A percentile compares a stretch with the other conserved stretches of the same genome.
These are phyloP conservation scores for Nannobrachium achirus DNA, from an alignment of 2,113 vertebrate genomes.

Conservation along the genomic window DNA sequence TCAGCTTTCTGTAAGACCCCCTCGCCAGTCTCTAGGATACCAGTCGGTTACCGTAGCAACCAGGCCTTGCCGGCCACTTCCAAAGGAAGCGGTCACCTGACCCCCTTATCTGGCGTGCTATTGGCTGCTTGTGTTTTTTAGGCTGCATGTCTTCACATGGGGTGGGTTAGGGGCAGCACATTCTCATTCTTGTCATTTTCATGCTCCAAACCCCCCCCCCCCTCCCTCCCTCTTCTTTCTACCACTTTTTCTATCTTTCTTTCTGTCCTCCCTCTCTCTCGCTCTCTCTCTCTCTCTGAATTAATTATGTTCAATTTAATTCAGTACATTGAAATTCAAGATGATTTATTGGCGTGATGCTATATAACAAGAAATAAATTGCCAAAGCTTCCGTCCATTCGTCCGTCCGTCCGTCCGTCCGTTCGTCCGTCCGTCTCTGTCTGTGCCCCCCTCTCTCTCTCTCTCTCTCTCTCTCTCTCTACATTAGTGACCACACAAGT, in stretches of 20 bases:
- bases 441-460: no score
- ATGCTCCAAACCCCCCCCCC: neutral
- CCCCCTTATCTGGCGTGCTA: constrained; percentile 33
- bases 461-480: no score
- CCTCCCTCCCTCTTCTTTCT: neutral
- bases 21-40: constrained; percentile 72
- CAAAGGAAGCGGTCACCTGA: constrained; percentile 56
- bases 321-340: no score
- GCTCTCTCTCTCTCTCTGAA: neutral
- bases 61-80: constrained; percentile 53
- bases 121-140: constrained; percentile 57
- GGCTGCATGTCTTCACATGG: constrained; percentile 31
- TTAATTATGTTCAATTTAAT: no score
- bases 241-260: neutral
- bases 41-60: constrained; percentile 72
- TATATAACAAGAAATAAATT: no score
- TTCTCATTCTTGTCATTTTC: constrained; percentile 33
- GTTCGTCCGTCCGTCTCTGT: no score
- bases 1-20: constrained; percentile 58
- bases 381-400: no score
- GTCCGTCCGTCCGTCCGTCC: no score
- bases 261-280: neutral
- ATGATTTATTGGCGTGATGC: no score
- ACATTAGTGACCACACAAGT: no score
- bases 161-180: constrained; percentile 14